Evolutionary conservation across 2,888 invertebrate species (phyloP), one percentile per base, ranked within the genome.

Genomic region (Netelia fuscicornis): DNA sequence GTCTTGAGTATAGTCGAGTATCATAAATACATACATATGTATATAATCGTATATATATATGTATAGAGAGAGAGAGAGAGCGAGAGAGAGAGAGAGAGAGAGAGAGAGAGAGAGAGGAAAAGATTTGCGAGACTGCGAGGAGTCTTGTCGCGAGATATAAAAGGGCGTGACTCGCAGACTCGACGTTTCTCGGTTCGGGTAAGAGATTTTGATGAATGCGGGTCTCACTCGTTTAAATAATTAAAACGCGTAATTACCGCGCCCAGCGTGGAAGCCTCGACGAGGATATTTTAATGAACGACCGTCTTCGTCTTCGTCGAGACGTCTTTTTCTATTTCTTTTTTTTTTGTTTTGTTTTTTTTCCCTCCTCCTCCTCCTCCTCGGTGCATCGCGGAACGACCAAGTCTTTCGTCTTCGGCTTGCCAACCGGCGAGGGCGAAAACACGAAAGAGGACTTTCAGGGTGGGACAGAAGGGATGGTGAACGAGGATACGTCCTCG

Each of bases 161-260:
- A 81, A 72, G 68, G 62, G 80, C 56, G 71, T 20, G 74, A 71
- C 52, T 80, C 80, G 58, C 72, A 60, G 81, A 42, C 62, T 72
- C 65, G 68, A 84, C 81, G 75, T 70, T 58, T 74, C 58, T 65
- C 76, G 83, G 65, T 64, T 20, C 64, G 37, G 74, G 65, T 71
- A 89, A 86, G 79, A 89, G 89, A 90, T 89, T 89, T 89, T 90
- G 89, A 90, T 91, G 90, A 92, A 92, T 91, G 90, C 88, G 85
- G 87, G 82, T 87, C 88, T 90, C 87, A 91, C 89, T 91, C 91
- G 91, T 92, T 92, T 91, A 92, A 91, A 92, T 92, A 92, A 92
- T 92, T 92, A 92, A 92, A 48, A 91, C 90, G 90, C 91, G 90
- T 92, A 93, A 92, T 93, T 92, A 92, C 90, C 89, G 90, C 79